These are phyloP conservation scores for Lepidochrysops patricia DNA, from an alignment of 2,888 invertebrate species.

Conservation along the genomic window DNA sequence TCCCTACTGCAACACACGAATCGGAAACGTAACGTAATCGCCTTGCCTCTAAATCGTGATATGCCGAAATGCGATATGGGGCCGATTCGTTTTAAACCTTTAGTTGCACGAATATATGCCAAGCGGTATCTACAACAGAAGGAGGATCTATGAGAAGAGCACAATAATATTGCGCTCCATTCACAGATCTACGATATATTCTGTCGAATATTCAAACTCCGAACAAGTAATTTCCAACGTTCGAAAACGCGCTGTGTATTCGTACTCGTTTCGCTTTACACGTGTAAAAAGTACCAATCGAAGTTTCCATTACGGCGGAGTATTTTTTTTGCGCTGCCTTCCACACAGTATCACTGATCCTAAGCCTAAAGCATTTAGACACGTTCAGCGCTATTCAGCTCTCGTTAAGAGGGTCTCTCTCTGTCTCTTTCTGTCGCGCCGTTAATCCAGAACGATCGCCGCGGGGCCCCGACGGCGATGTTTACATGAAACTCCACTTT, in stretches of 20 bases:
- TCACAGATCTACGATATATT: too few relatives aligned
- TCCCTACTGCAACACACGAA: too few relatives aligned
- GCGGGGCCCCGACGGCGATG: slow-evolving; percentile 30
- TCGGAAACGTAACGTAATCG: too few relatives aligned
- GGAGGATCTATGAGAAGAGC: too few relatives aligned
- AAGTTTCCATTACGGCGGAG: slow-evolving; percentile 20
- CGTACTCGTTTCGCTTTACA: background rate
- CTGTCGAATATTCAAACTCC: background rate
- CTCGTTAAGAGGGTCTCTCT: slow-evolving; percentile 22
- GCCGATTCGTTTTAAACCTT: too few relatives aligned
- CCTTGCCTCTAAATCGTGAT: too few relatives aligned
- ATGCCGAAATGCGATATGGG: too few relatives aligned
- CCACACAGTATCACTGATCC: slow-evolving; percentile 25
- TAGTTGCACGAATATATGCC: too few relatives aligned
- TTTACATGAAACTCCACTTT: slow-evolving; percentile 40
- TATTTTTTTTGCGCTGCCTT: slow-evolving; percentile 29
- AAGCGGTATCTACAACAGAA: too few relatives aligned
- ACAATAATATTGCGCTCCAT: too few relatives aligned
- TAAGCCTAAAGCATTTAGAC: slow-evolving; percentile 26
- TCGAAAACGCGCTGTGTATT: background rate
- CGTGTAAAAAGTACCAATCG: slow-evolving; percentile 15
- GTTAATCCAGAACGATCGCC: slow-evolving; percentile 33
- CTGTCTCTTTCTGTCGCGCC: slow-evolving; percentile 18
- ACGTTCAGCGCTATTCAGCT: slow-evolving; percentile 26
- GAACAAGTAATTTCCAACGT: background rate